phyloP scores from a whole-genome alignment of 2,888 invertebrate genomes.

The Dynastes maya region DNA sequence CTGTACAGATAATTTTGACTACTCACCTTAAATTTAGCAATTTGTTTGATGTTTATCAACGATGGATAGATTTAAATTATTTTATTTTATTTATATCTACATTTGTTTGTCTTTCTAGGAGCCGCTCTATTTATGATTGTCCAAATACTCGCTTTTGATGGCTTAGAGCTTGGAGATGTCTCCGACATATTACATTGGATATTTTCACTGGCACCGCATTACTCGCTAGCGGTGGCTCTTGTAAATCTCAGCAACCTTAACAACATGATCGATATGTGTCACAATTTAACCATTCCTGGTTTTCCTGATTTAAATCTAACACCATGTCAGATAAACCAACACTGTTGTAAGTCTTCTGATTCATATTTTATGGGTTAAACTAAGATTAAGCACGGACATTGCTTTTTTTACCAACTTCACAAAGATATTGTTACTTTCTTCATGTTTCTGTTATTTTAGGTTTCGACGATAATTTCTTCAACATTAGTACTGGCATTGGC shows the following conservation, averaged over 20 bases:
- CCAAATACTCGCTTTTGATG: conserved; percentile 77
- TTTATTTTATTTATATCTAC: neutral
- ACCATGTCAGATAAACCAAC: neutral
- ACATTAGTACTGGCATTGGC: conserved; percentile 80
- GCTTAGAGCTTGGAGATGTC: conserved; percentile 74
- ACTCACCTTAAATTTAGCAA: no score
- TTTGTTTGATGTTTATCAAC: neutral
- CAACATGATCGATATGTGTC: conserved; percentile 51
- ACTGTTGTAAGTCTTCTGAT: conserved; percentile 19
- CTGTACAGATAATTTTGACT: no score
- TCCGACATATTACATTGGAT: conserved; percentile 77
- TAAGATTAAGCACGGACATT: neutral
- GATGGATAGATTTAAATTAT: neutral
- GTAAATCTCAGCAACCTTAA: conserved; percentile 62
- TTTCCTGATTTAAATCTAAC: neutral
- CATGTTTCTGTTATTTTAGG: conserved; percentile 52
- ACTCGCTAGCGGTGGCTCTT: conserved; percentile 73
- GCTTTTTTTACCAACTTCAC: no score
- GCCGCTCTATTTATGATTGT: conserved; percentile 82
- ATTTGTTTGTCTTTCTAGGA: conserved; percentile 71
- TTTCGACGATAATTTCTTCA: conserved; percentile 71
- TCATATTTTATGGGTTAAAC: neutral
- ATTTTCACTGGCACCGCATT: conserved; percentile 83
- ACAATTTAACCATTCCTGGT: neutral
- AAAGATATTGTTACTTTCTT: no score